Base-by-base conservation (phyloP, 1,140 invertebrate species). In the Megalopta genalis region DNA sequence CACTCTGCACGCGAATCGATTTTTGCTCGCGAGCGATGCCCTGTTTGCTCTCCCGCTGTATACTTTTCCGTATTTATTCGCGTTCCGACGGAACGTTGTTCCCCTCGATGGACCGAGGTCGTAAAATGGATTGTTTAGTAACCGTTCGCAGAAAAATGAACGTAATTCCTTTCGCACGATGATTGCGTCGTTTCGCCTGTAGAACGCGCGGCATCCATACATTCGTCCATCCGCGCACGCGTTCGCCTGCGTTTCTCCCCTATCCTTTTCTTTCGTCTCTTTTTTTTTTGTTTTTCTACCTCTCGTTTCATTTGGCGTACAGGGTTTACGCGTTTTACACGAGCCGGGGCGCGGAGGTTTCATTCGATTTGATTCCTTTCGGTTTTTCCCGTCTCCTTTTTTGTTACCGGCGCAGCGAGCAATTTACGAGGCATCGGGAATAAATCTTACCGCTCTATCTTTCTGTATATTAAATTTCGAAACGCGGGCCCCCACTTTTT, bases 401-500 rank as follows among this genome's bases (percentile, higher is more conserved):
- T 4, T 18, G 2, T 18, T 52, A 0, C 18, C 14, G 49, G 14
- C 49, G 14, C 32, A n/a, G 18, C 18, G 21, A 62, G 23, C 39
- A 37, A 75, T 66, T 75, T 21, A n/a, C 5, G 14, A 21, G 49
- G 63, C 49, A 67, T 67, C 54, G 32, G 18, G 64, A 21, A 7
- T n/a, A 54, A 27, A 65, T 64, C 76, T 72, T 64, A 77, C 39
- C 49, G 54, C 49, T 63, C 12, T 69, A 21, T 52, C 39, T n/a
- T 67, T 39, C 54, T 63, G 16, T 81, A 77, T 78, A 81, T 77
- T 64, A 71, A 81, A 71, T 81, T 78, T 70, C 67, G 67, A 71
- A 60, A 67, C 39, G 39, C 63, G 32, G 32, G 8, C 37, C 14
- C 23, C 14, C 37, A 12, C 23, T 52, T 37, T 70, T 71, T 0